Base-by-base conservation (phyloP, 2,113 vertebrate species). In the Struthidea cinerea region DNA sequence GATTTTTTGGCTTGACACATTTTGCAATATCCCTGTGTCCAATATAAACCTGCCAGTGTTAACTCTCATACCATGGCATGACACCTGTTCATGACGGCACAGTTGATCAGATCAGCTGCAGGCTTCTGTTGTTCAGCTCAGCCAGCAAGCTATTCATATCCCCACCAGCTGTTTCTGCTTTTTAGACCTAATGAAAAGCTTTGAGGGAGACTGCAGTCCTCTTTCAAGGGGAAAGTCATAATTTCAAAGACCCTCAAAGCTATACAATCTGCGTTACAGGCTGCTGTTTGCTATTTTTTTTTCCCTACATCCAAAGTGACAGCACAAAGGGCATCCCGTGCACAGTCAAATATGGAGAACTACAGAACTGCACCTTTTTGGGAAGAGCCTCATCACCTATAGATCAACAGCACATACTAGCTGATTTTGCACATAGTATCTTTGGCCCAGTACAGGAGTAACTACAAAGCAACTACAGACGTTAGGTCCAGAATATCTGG, bases 131-230 rank as follows among this genome's bases (percentile, higher is more conserved):
- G 94, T 91, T 95, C 91, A 91, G 87, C 41, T 90, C 91, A 95
- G 91, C 95, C 95, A 96, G 84, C 78, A 92, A 85, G 95, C 90
- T 97, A 97, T 97, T 97, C 97, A 96, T 97, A 97, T 96, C 96
- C 75, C 65, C 88, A 96, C 80, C 97, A 88, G 97, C 97, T 97
- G 97, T 90, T 97, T 97, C 94, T 97, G 83, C 87, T 97, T 97
- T 97, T 97, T 97, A 97, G 91, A 94, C 84, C 90, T 91, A 95
- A 91, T 71, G 65, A 96, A 96, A 93, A 97, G 75, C 89, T 95
- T 85, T 93, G 94, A 92, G 92, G 74, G 83, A 95, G 90, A 96
- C 75, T 84, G 61, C 42, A 93, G 68, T 49, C 50, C 84, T 87
- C 44, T 59, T 92, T 86, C 70, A 93, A 78, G 69, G 63, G 68